These are phyloP conservation scores for Oncorhynchus gorbuscha DNA, from an alignment of 2,113 vertebrate species.

Conservation along the genomic window DNA sequence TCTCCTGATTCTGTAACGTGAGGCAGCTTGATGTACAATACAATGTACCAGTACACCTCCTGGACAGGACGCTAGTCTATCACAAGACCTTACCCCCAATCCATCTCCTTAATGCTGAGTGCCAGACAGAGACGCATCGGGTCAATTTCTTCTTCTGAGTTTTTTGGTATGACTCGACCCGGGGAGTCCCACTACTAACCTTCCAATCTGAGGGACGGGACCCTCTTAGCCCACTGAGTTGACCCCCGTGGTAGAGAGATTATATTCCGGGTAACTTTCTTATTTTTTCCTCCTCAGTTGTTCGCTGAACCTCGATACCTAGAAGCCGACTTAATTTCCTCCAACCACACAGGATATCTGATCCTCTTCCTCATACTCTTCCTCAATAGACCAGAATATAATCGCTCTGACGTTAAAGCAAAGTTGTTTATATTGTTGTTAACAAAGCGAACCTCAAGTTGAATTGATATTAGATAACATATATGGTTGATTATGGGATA, in stretches of 20 bases:
- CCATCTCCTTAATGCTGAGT: no score
- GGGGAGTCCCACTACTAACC: no score
- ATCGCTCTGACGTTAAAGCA: background rate
- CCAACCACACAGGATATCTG: conserved; percentile 14
- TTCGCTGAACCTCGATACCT: conserved; percentile 18
- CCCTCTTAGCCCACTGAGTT: background rate
- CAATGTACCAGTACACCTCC: no score
- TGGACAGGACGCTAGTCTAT: no score
- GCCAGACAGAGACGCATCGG: no score
- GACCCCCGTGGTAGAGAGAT: background rate
- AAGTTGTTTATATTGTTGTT: no score
- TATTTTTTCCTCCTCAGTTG: background rate
- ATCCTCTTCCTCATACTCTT: conserved; percentile 1
- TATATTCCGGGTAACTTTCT: background rate
- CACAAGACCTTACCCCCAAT: no score
- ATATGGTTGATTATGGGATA: background rate
- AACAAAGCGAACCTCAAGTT: background rate
- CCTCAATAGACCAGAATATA: conserved; percentile 6
- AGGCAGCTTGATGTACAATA: no score
- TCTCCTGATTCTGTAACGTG: no score
- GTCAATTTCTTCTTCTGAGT: no score
- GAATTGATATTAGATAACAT: background rate
- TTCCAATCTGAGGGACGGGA: no score
- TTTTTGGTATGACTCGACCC: no score
- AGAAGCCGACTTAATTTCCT: conserved; percentile 28